These are phyloP conservation scores for Phania funesta DNA, from an alignment of 2,888 invertebrate species.

Conservation along the genomic window DNA sequence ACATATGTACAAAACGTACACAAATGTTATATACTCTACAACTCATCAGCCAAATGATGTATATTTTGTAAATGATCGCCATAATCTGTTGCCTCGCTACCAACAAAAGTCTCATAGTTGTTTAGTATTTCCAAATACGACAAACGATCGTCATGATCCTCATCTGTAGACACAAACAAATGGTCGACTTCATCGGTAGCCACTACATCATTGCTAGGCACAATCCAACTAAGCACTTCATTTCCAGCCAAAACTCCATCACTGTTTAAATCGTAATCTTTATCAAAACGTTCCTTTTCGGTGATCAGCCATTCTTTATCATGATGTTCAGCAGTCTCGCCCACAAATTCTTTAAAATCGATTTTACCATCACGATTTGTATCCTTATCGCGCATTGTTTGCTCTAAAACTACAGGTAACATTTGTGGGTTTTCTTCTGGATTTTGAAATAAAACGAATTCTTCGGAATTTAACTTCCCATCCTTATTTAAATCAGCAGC, in stretches of 20 bases:
- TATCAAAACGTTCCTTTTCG: constrained; percentile 91
- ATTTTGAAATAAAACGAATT: constrained; percentile 94
- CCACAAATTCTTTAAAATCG: constrained; percentile 84
- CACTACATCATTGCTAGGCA: constrained; percentile 94
- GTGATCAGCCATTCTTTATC: constrained; percentile 87
- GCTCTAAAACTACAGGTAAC: constrained; percentile 88
- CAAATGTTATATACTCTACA: constrained; percentile 81
- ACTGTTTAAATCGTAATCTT: constrained; percentile 90
- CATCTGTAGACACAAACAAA: constrained; percentile 92
- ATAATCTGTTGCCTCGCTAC: constrained; percentile 94
- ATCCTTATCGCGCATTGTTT: constrained; percentile 93
- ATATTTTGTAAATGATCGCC: constrained; percentile 91
- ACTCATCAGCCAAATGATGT: constrained; percentile 90
- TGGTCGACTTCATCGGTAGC: constrained; percentile 95
- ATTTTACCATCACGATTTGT: constrained; percentile 90
- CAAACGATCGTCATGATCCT: constrained; percentile 89
- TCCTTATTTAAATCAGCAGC: constrained; percentile 93
- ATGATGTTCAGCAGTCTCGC: constrained; percentile 82
- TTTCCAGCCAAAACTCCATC: constrained; percentile 89
- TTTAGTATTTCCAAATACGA: constrained; percentile 90
- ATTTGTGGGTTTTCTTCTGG: constrained; percentile 96
- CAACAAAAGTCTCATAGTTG: constrained; percentile 94
- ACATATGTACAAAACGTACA: constrained; percentile 39
- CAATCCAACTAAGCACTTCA: constrained; percentile 94
- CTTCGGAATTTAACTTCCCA: constrained; percentile 86